phyloP scores from a whole-genome alignment of 2,797 vertebrate species.

The Netta rufina region DNA sequence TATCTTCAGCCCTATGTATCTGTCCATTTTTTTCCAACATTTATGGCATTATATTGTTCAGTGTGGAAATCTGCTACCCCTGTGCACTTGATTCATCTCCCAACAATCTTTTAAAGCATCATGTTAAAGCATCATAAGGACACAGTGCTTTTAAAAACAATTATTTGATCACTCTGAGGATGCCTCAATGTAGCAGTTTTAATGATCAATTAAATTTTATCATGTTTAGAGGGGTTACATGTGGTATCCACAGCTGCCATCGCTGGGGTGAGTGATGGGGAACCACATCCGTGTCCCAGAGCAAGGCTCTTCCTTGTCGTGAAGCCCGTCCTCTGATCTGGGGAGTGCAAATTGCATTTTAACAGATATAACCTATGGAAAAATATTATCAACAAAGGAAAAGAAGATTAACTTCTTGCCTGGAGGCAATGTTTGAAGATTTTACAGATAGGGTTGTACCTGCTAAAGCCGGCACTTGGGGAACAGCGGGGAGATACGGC shows the following conservation, averaged over 20 bases:
- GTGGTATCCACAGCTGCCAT: fast-evolving
- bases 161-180: fast-evolving
- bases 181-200: background rate
- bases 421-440: background rate
- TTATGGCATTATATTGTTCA: background rate
- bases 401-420: background rate
- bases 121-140: background rate
- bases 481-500: background rate
- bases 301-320: background rate
- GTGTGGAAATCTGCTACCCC: background rate
- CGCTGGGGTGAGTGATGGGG: background rate
- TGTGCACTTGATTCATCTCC: background rate
- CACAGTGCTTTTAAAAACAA: background rate
- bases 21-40: background rate
- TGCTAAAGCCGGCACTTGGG: background rate
- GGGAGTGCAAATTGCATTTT: background rate
- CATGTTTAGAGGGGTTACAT: background rate
- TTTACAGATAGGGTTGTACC: background rate
- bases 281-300: background rate
- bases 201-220: background rate
- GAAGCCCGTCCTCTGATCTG: background rate
- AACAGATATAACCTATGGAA: background rate
- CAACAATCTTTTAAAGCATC: background rate
- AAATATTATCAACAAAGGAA: background rate
- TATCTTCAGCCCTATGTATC: background rate